Conservation (phyloP, 2,113 vertebrate genomes). For the Mystacornis crossleyi region DNA sequence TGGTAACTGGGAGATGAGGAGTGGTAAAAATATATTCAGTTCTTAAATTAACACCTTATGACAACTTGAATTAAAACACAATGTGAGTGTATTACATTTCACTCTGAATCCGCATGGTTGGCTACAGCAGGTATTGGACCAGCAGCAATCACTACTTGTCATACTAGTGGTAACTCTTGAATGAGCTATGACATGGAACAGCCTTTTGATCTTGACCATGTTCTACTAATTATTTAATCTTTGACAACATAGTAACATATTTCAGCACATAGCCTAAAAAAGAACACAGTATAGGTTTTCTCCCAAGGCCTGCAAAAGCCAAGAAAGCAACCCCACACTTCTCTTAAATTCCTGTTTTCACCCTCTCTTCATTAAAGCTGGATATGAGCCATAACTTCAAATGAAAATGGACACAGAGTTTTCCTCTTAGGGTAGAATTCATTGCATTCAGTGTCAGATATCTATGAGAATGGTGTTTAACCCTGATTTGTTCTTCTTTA, state of each 20-base stretch:
- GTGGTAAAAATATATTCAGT: slow-evolving; percentile 16
- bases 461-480: not conserved
- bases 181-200: slow-evolving; percentile 61
- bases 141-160: slow-evolving; percentile 28
- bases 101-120: not conserved
- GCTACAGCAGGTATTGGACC: slow-evolving; percentile 22
- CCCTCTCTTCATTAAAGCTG: not conserved
- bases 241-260: slow-evolving; percentile 60
- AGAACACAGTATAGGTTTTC: slow-evolving; percentile 14
- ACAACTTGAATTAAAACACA: slow-evolving; percentile 38
- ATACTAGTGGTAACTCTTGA: slow-evolving; percentile 54
- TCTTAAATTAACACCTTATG: slow-evolving; percentile 54
- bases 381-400: not conserved
- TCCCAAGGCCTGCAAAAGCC: not conserved
- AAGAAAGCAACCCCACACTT: not conserved
- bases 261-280: slow-evolving; percentile 38
- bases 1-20: not conserved
- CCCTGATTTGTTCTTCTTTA: not conserved
- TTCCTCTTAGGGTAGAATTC: not conserved
- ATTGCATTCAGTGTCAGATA: not conserved
- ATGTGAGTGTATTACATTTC: slow-evolving; percentile 22
- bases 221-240: slow-evolving; percentile 78
- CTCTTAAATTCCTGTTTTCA: not conserved
- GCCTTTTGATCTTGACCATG: slow-evolving; percentile 73
- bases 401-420: not conserved